Base-by-base conservation (phyloP, 1,140 invertebrate species). In the Cydia pomonella region DNA sequence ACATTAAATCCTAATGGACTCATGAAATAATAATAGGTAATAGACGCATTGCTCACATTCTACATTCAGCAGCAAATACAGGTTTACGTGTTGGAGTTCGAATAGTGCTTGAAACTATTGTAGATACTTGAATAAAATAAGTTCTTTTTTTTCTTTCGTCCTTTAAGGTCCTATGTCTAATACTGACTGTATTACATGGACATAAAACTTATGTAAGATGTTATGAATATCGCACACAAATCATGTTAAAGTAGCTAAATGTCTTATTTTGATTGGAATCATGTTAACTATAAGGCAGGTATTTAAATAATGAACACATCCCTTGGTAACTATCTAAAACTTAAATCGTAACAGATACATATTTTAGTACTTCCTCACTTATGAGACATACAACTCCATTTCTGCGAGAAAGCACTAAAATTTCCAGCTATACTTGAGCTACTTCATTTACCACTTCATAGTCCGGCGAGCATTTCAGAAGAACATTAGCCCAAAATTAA, bases 221-320 rank as follows among this genome's bases (percentile, higher is more conserved):
- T 16, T 18, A 16, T 16, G n/a, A n/a, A 50, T 50, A 50, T 3
- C 16, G 16, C 13, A 16, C n/a, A 6, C 47, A 44, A 16, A 18
- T 50, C 16, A 16, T 16, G n/a, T 50, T 50, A 13, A 6, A 16
- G n/a, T 6, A 16, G 5, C 0, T 1, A 50, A 50, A 18, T 59
- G 18, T 21, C 5, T 59, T 59, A 21, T 59, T 23, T 59, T 23
- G 5, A 18, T 50, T 50, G 47, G 16, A n/a, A 50, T 50, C 6
- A 44, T n/a, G n/a, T 50, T 50, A 50, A n/a, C n/a, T 50, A 7
- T 16, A n/a, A 16, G 13, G 44, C 16, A 47, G n/a, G n/a, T 47
- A 50, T 59, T 59, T 59, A 59, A 59, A 59, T 59, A 59, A 59
- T 59, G 53, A 59, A 59, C 53, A 59, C 21, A 59, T 59, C 12